phyloP scores from a whole-genome alignment of 2,797 vertebrate species.

The Microcaecilia unicolor region DNA sequence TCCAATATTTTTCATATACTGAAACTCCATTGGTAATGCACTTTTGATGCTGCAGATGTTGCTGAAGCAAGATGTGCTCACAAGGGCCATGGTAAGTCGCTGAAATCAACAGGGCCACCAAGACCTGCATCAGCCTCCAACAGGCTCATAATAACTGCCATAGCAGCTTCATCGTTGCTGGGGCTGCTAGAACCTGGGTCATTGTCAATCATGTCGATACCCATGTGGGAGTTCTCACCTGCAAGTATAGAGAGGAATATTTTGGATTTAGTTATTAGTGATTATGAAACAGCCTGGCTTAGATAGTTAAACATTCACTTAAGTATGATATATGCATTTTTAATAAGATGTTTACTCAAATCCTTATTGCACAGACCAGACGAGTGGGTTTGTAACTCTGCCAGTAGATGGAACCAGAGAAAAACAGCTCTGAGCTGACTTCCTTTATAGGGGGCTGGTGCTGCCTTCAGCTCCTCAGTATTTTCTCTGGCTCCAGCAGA shows the following conservation, averaged over 20 bases:
- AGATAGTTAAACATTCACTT: too few species aligned
- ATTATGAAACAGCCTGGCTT: too few species aligned
- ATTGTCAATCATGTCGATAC: slow-evolving; percentile 86
- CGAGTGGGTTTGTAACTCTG: too few species aligned
- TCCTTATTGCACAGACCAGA: too few species aligned
- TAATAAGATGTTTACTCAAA: too few species aligned
- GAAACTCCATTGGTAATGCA: slow-evolving; percentile 59
- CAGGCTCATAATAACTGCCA: slow-evolving; percentile 98
- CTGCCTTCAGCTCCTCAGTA: too few species aligned
- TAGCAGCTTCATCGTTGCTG: slow-evolving; percentile 93
- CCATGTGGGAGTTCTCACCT: slow-evolving; percentile 91
- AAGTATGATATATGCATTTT: too few species aligned
- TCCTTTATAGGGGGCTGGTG: too few species aligned
- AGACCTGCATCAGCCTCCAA: slow-evolving; percentile 94
- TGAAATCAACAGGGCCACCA: slow-evolving; percentile 95
- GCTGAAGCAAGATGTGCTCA: slow-evolving; percentile 51
- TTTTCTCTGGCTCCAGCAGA: too few species aligned
- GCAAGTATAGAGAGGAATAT: not conserved
- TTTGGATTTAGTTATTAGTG: too few species aligned
- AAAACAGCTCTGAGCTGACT: too few species aligned
- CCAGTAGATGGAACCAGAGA: too few species aligned
- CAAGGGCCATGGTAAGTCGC: slow-evolving; percentile 96
- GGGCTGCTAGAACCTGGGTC: slow-evolving; percentile 94
- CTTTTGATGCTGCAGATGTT: slow-evolving; percentile 41
- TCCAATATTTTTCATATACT: slow-evolving; percentile 45